Evolutionary conservation across 2,797 vertebrate species (phyloP).

Genomic region (Acomys russatus): DNA sequence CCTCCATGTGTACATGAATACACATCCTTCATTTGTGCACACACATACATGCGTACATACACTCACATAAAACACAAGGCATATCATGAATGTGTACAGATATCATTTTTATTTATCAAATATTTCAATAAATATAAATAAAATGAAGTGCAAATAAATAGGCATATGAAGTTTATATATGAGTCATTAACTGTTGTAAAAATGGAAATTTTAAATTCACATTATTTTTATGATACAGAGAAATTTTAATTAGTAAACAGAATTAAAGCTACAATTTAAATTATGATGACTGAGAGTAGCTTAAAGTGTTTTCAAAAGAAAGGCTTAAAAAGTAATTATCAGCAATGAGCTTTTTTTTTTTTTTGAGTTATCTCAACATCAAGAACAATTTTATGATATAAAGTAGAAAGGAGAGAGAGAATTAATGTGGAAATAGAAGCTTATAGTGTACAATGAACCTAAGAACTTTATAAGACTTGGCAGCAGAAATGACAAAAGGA

Average conservation of each 20-base stretch:
- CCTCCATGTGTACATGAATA: neutral
- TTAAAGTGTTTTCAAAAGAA: neutral
- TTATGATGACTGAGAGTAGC: no score
- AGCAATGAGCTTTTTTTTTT: neutral
- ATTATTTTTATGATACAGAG: neutral
- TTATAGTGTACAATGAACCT: neutral
- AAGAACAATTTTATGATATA: neutral
- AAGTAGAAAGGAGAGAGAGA: neutral
- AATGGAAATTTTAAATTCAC: neutral
- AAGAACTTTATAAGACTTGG: neutral
- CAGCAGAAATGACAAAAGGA: neutral
- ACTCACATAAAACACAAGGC: neutral
- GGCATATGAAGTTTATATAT: neutral
- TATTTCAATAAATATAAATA: neutral
- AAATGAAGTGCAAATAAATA: neutral
- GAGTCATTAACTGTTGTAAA: neutral
- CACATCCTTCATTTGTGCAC: neutral
- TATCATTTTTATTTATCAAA: neutral
- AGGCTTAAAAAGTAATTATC: neutral
- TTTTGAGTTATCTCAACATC: neutral
- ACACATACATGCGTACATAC: neutral
- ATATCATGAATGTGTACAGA: neutral
- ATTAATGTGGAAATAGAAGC: neutral
- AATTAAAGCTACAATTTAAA: neutral
- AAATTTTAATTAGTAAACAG: neutral